Conservation (phyloP, 2,888 invertebrate genomes). For the Parnassius glacialis region DNA sequence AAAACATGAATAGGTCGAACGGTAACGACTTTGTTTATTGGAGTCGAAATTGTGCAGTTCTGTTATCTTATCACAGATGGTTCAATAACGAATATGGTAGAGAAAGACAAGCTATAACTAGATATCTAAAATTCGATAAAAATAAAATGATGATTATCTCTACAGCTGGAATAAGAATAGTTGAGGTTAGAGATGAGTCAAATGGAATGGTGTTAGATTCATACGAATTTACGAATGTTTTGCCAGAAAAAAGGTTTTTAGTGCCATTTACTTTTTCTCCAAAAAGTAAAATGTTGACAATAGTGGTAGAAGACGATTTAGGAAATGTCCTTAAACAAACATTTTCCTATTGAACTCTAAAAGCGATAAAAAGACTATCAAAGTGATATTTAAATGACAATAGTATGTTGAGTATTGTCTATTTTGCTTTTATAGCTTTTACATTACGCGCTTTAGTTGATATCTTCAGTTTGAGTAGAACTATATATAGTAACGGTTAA, state of each 20-base stretch:
- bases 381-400: slow-evolving; percentile 33
- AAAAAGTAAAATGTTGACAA: slow-evolving; percentile 73
- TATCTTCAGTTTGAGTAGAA: slow-evolving; percentile 6
- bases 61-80: slow-evolving; percentile 84
- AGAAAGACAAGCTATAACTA: slow-evolving; percentile 76
- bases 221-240: slow-evolving; percentile 82
- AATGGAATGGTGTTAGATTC: slow-evolving; percentile 82
- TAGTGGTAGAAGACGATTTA: slow-evolving; percentile 84
- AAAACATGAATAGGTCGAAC: slow-evolving; percentile 62
- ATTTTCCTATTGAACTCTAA: slow-evolving; percentile 69
- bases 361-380: slow-evolving; percentile 62
- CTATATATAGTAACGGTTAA: too few species aligned
- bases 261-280: slow-evolving; percentile 77
- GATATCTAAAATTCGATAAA: slow-evolving; percentile 77
- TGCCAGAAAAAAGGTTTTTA: slow-evolving; percentile 81
- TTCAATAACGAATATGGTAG: slow-evolving; percentile 77
- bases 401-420: slow-evolving; percentile 8
- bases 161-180: slow-evolving; percentile 83
- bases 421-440: not conserved
- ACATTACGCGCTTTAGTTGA: not conserved
- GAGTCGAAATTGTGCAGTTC: slow-evolving; percentile 83
- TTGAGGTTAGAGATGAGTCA: slow-evolving; percentile 83
- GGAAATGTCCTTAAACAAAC: slow-evolving; percentile 85
- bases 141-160: slow-evolving; percentile 83
- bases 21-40: slow-evolving; percentile 81